Evolutionary conservation across 2,888 invertebrate genomes (phyloP).

Genomic region (Xylocampa areola): DNA sequence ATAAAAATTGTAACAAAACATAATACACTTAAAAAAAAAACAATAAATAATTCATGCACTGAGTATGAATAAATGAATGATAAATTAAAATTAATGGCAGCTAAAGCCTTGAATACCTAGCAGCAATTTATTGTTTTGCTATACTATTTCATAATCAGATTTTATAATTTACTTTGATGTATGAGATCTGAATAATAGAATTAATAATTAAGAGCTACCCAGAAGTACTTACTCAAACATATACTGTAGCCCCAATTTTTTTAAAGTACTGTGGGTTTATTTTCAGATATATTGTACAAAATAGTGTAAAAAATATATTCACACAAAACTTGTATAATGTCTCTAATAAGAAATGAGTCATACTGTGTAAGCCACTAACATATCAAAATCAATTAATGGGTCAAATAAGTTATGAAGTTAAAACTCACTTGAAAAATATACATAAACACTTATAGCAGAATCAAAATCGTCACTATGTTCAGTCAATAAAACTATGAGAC

Average conservation of each 20-base stretch:
- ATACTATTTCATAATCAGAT: conserved; percentile 28
- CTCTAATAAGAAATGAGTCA: conserved; percentile 50
- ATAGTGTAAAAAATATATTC: conserved; percentile 20
- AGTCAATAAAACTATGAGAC: conserved; percentile 30
- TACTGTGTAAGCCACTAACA: conserved; percentile 23
- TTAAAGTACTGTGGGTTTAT: conserved; percentile 10
- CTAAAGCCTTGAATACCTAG: conserved; percentile 42
- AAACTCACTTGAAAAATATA: conserved; percentile 42
- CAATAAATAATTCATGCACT: conserved; percentile 38
- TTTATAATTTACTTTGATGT: conserved; percentile 27
- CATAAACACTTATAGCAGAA: conserved; percentile 27
- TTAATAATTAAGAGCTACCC: too few relatives aligned
- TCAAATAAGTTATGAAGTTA: too few relatives aligned
- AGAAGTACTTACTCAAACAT: too few relatives aligned
- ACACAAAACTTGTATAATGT: conserved; percentile 36
- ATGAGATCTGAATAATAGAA: conserved; percentile 7
- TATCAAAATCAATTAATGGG: conserved; percentile 4
- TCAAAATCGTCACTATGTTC: conserved; percentile 33
- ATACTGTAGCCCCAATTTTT: too few relatives aligned
- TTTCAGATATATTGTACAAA: conserved; percentile 21
- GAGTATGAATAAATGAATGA: too few relatives aligned
- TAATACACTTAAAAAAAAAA: conserved; percentile 1
- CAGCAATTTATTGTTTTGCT: conserved; percentile 14
- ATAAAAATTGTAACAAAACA: too few relatives aligned
- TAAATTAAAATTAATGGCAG: too few relatives aligned